Conservation (phyloP, 2,113 vertebrate genomes). For the Hemibagrus wyckioides region DNA sequence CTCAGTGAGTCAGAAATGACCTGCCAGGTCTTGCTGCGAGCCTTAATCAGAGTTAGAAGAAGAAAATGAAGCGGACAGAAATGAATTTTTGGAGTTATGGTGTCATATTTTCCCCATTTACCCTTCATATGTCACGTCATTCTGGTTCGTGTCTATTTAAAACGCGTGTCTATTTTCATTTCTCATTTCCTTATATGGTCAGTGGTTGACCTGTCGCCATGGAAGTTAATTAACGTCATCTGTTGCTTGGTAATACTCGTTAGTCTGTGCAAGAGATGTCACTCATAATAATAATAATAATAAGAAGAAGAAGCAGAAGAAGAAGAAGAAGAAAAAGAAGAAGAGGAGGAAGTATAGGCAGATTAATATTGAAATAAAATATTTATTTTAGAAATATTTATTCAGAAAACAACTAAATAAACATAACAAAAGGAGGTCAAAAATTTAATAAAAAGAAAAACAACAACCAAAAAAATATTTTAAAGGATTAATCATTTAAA, state of each 20-base stretch:
- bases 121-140: background rate
- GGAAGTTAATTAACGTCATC: background rate
- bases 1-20: slow-evolving; percentile 26
- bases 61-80: background rate
- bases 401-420: too few species aligned
- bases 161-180: too few species aligned
- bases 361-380: too few species aligned
- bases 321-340: too few species aligned
- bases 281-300: background rate
- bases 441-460: background rate
- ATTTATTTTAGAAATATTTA: too few species aligned
- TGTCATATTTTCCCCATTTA: background rate
- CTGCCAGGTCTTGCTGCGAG: background rate
- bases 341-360: too few species aligned
- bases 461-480: too few species aligned
- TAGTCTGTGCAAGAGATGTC: background rate
- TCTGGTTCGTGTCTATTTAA: background rate
- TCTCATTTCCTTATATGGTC: background rate
- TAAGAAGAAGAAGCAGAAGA: background rate
- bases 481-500: too few species aligned
- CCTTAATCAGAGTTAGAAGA: slow-evolving; percentile 23
- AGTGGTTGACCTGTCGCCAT: background rate
- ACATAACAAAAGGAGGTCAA: too few species aligned
- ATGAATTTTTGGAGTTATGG: background rate
- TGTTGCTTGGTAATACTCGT: background rate